Base-by-base conservation (phyloP, 2,797 vertebrate species). In the Dromococcyx pavoninus region DNA sequence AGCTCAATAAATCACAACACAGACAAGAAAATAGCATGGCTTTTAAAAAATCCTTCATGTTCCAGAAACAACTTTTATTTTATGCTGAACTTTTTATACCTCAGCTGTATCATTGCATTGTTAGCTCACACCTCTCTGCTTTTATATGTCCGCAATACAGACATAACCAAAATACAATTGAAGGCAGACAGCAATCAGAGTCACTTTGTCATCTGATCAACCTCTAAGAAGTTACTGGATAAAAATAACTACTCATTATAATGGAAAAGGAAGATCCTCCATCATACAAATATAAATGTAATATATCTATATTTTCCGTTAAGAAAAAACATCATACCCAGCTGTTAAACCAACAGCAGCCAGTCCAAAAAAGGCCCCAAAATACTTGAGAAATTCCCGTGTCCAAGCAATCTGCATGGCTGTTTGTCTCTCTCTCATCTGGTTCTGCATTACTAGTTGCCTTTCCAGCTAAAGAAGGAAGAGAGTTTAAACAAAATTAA, bases 321-420 rank as follows among this genome's bases (percentile, higher is more conserved):
- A 93, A 77, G 90, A 58, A 93, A 80, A 50, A 80, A 93, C 95
- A 95, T 91, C 94, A 89, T 97, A 99, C 99, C 98, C 98, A 18
- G 93, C 56, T 89, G 98, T 97, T 94, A 99, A 98, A 74, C 98
- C 98, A 43, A 98, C 8, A 8, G 98, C 70, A 57, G 98, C 23
- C 95, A 99, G 53, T n/a, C 98, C 66, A 88, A 95, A 99, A 97
- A 99, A 99, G 0, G 97, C 74, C 56, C 98, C 98, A 37, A 98
- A 99, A 97, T 99, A 99, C 76, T 98, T 99, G 80, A 99, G 96
- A 94, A 99, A 98, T 97, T 99, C 99, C 77, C 98, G 97, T 85
- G 98, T 98, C 98, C 98, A 98, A 90, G 99, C 98, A 19, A 99
- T 97, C 98, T 99, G 98, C 98, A 99, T 98, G 2, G 99, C 98